Percentiles rank a stretch among this genome's conserved stretches.
Evolutionary conservation across 2,113 vertebrate species (phyloP).

Genomic region (Erinaceus europaeus): DNA sequence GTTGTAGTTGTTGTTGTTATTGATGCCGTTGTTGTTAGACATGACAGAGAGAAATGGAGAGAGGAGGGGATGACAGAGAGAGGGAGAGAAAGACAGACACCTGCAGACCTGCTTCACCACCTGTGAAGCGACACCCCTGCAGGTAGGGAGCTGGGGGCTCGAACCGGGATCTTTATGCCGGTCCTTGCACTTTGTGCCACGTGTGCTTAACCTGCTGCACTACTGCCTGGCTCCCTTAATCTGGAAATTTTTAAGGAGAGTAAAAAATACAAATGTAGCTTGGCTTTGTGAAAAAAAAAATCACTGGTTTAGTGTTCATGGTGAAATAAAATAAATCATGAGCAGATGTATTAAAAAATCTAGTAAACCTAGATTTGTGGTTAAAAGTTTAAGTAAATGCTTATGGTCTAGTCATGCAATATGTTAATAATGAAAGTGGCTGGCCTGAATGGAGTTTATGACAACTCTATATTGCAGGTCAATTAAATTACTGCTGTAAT

Average conservation of each 20-base stretch:
- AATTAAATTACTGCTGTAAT: neutral
- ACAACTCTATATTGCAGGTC: neutral
- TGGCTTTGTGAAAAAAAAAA: conserved; percentile 17
- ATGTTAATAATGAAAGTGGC: neutral
- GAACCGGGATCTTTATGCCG: too few species aligned
- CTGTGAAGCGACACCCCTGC: too few species aligned
- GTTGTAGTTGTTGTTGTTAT: too few species aligned
- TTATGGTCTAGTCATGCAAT: neutral
- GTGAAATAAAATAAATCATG: conserved; percentile 24
- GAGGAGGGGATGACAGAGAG: too few species aligned
- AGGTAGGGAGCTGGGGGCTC: too few species aligned
- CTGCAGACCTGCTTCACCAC: too few species aligned
- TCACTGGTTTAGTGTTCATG: neutral
- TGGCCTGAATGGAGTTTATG: neutral
- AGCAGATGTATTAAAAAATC: neutral
- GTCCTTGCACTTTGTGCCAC: too few species aligned
- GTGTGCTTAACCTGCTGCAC: too few species aligned
- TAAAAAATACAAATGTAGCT: neutral
- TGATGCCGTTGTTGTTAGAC: too few species aligned
- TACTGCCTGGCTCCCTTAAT: too few species aligned
- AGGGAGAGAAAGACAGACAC: too few species aligned
- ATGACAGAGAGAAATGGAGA: too few species aligned
- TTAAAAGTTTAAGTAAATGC: conserved; percentile 6
- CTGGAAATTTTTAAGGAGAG: neutral
- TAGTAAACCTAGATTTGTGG: neutral